Percentiles rank a stretch among this genome's conserved stretches.
These are phyloP conservation scores for Xiphias gladius DNA, from an alignment of 2,113 vertebrate genomes.

Conservation along the genomic window DNA sequence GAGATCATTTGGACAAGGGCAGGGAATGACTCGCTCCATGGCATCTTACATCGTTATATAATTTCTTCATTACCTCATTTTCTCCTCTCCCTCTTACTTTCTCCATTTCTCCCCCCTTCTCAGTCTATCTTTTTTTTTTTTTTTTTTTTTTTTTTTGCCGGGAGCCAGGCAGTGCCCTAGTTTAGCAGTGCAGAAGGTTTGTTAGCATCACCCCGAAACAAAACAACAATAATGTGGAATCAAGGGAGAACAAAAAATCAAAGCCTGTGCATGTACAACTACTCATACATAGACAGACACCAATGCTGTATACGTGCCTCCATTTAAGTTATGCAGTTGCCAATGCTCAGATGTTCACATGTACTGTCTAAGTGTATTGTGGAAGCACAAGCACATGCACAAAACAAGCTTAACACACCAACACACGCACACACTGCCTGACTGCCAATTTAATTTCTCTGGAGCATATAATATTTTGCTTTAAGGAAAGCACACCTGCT, in stretches of 20 bases:
- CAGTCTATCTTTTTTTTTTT: conserved; percentile 24
- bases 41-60: conserved; percentile 52
- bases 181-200: conserved; percentile 75
- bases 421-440: conserved; percentile 16
- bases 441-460: conserved; percentile 34
- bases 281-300: neutral
- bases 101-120: conserved; percentile 20
- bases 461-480: conserved; percentile 34
- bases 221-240: conserved; percentile 57
- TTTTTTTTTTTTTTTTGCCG: conserved; percentile 58
- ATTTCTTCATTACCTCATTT: conserved; percentile 64
- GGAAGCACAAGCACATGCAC: conserved; percentile 7
- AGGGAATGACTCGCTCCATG: neutral
- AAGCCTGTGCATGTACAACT: conserved; percentile 5
- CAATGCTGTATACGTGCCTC: neutral
- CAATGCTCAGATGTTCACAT: conserved; percentile 21
- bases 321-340: conserved; percentile 2
- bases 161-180: conserved; percentile 80
- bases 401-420: conserved; percentile 18
- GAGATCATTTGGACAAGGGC: neutral
- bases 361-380: neutral
- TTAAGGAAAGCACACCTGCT: conserved; percentile 64
- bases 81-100: conserved; percentile 36
- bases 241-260: conserved; percentile 22
- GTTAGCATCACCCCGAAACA: conserved; percentile 61